Evolutionary conservation across 2,797 vertebrate species (phyloP).

Genomic region (Calcarius lapponicus): DNA sequence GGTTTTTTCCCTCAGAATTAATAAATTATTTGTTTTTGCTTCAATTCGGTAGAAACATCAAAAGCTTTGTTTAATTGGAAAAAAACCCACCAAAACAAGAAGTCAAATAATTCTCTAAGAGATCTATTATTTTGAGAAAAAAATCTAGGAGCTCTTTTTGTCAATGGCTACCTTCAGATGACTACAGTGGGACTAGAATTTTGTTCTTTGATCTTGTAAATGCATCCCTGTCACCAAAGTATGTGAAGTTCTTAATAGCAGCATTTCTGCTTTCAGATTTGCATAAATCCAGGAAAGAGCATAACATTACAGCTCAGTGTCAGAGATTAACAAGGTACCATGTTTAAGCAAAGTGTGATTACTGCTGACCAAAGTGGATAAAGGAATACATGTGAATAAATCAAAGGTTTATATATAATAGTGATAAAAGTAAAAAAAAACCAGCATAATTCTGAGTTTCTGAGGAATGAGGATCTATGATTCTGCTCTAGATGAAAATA

Average conservation of each 20-base stretch:
- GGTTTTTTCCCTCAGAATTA: neutral
- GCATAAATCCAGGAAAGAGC: neutral
- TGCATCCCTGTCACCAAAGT: neutral
- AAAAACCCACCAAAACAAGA: neutral
- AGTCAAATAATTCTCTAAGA: neutral
- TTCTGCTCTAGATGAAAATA: conserved; percentile 22
- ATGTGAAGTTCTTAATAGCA: neutral
- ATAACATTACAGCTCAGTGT: neutral
- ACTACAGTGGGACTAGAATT: neutral
- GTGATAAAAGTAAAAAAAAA: neutral
- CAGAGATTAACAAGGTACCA: conserved; percentile 17
- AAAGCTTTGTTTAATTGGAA: neutral
- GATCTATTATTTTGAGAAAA: neutral
- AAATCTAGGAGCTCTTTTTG: neutral
- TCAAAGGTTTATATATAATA: neutral
- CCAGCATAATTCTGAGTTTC: neutral
- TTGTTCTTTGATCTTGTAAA: conserved; percentile 25
- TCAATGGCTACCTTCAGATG: neutral
- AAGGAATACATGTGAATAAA: neutral
- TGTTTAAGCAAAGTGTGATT: neutral
- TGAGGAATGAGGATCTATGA: neutral
- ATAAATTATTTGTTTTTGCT: neutral
- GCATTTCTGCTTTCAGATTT: conserved; percentile 24
- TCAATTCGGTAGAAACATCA: neutral
- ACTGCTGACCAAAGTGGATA: conserved; percentile 10